phyloP scores from a whole-genome alignment of 2,797 vertebrate species.

The Muraenolepis orangiensis region DNA sequence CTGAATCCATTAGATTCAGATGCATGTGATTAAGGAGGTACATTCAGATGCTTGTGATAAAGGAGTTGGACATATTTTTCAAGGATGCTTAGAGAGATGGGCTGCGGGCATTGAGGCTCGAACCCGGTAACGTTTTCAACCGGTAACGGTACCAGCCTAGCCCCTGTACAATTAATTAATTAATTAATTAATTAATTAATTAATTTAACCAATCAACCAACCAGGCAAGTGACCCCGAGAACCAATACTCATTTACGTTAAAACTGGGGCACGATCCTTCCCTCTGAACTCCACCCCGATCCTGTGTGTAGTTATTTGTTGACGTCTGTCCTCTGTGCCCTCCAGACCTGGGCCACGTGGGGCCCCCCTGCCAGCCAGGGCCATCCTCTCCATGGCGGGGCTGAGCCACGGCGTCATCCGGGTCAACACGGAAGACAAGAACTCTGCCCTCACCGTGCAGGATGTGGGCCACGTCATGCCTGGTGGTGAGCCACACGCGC shows the following conservation, averaged over 20 bases:
- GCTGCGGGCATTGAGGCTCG: neutral
- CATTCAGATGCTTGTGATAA: neutral
- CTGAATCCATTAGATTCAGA: neutral
- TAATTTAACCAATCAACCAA: neutral
- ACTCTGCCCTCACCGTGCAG: slow-evolving; percentile 95
- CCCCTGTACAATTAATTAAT: neutral
- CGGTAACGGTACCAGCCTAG: neutral
- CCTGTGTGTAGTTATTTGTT: neutral
- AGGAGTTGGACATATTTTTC: neutral
- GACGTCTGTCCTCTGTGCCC: slow-evolving; percentile 2
- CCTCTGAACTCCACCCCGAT: neutral
- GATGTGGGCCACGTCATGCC: slow-evolving; percentile 98
- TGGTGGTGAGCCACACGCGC: slow-evolving; percentile 78
- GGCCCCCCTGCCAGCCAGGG: slow-evolving; percentile 89
- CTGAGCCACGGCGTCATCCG: slow-evolving; percentile 93
- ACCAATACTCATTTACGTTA: neutral
- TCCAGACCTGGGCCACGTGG: slow-evolving; percentile 88
- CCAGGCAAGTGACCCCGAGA: neutral
- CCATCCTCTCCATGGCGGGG: slow-evolving; percentile 94
- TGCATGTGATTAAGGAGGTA: neutral
- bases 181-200: neutral
- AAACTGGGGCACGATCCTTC: neutral
- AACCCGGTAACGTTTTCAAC: no score
- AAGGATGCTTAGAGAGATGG: neutral
- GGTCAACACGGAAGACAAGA: slow-evolving; percentile 98